Base-by-base conservation (phyloP, 2,888 invertebrate species). In the Pemphredon lugubris region DNA sequence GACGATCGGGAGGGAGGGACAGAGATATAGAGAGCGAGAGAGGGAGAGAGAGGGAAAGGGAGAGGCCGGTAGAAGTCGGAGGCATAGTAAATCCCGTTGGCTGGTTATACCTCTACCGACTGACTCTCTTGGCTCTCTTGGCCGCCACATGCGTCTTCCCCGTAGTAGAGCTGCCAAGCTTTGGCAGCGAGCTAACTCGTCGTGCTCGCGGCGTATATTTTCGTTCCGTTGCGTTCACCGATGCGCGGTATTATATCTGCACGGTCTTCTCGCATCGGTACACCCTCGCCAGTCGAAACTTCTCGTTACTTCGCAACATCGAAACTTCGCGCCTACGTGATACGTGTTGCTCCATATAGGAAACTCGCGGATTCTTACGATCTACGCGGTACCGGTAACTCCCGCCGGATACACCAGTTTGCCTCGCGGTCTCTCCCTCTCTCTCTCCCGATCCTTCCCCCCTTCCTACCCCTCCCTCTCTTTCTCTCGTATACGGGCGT, bases 81-180 rank as follows among this genome's bases (percentile, higher is more conserved):
- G 76, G 79, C 80, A 82, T 81, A 84, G 83, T 82, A 85, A 85
- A 84, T 87, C 85, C 84, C 84, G 81, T 82, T 85, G 86, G 83
- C 71, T 69, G 81, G 69, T 77, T n/a, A 74, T 75, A 76, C 63
- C 73, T 48, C 83, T 78, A 78, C 72, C 77, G 73, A 73, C 75
- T 70, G n/a, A 55, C 42, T 68, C 68, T 34, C 26, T 26, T 3
- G 26, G 26, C 26, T 5, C 26, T 5, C 26, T 55, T 51, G 68
- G 64, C 55, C 59, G 58, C 58, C 64, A 58, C 68, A 68, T 59
- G 70, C 63, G 51, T 75, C 73, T 72, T 54, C 51, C 71, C 69
- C 67, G 65, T 77, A 72, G 79, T 72, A 59, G 68, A 71, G 58
- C 76, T 75, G 84, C 76, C 82, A 78, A 83, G 81, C 83, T 83